A percentile compares a stretch with the other conserved stretches of the same genome.
Evolutionary conservation across 2,113 vertebrate species (phyloP).

Genomic region (Alces alces): DNA sequence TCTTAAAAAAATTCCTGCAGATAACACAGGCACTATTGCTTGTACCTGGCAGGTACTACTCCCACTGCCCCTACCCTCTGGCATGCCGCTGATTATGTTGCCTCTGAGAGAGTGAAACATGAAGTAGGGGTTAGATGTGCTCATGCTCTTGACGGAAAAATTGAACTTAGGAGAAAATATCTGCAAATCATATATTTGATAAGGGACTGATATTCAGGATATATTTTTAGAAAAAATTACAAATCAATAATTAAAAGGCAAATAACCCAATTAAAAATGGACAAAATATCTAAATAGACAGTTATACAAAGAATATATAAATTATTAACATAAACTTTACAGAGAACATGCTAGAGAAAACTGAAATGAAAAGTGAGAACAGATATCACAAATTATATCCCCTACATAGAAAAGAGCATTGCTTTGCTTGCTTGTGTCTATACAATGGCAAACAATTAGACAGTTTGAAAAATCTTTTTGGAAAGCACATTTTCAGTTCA

Average conservation of each 20-base stretch:
- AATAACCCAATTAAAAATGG: neutral
- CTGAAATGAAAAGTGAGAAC: neutral
- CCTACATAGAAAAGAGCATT: neutral
- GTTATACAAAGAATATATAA: neutral
- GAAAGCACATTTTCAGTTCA: neutral
- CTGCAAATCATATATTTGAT: neutral
- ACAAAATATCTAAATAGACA: neutral
- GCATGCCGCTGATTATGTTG: neutral
- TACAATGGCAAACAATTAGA: neutral
- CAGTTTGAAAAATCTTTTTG: neutral
- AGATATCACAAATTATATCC: neutral
- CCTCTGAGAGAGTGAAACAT: neutral
- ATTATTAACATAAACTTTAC: neutral
- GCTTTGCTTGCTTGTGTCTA: neutral
- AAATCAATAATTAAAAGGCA: neutral
- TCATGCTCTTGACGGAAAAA: neutral
- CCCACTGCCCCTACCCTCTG: neutral
- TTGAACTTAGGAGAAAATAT: neutral
- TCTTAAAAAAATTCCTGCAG: neutral
- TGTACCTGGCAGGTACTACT: neutral
- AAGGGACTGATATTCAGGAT: neutral
- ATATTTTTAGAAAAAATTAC: neutral
- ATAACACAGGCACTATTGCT: neutral
- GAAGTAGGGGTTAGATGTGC: neutral
- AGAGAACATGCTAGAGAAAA: neutral